phyloP scores from a whole-genome alignment of 2,797 vertebrate genomes.

The Merluccius polli region DNA sequence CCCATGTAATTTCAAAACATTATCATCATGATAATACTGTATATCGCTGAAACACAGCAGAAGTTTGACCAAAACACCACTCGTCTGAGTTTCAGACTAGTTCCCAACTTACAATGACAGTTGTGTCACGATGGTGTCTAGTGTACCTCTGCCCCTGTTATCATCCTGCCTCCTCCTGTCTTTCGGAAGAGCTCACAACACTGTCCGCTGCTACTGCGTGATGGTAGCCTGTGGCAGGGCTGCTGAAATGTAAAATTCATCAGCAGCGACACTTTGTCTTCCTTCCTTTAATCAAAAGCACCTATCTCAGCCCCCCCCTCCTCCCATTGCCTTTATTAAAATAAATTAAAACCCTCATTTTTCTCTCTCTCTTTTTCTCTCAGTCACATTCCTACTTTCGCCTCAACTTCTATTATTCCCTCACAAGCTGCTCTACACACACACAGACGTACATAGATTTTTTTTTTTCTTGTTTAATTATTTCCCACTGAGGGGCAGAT shows the following conservation, averaged over 20 bases:
- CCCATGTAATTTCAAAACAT: background rate
- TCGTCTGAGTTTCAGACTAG: constrained; percentile 35
- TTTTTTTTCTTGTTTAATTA: background rate
- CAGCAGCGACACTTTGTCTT: constrained; percentile 32
- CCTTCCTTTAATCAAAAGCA: constrained; percentile 53
- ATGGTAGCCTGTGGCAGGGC: constrained; percentile 34
- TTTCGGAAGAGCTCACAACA: constrained; percentile 47
- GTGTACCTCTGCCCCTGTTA: constrained; percentile 39
- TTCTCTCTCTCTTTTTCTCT: background rate
- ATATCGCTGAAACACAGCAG: background rate
- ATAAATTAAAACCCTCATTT: constrained; percentile 14
- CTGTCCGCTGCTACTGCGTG: constrained; percentile 27
- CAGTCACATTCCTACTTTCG: background rate
- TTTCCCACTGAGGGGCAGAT: background rate
- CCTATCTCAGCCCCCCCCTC: constrained; percentile 35
- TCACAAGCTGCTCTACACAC: background rate
- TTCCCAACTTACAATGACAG: constrained; percentile 46
- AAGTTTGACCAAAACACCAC: constrained; percentile 32
- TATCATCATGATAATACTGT: background rate
- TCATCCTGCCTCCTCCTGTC: constrained; percentile 31
- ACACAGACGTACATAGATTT: background rate
- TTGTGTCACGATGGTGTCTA: constrained; percentile 41
- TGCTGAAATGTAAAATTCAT: constrained; percentile 41
- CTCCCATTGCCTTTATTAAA: constrained; percentile 19
- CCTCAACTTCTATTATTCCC: background rate